Conservation (phyloP, 2,888 invertebrate genomes). For the Tipula vernalis region DNA sequence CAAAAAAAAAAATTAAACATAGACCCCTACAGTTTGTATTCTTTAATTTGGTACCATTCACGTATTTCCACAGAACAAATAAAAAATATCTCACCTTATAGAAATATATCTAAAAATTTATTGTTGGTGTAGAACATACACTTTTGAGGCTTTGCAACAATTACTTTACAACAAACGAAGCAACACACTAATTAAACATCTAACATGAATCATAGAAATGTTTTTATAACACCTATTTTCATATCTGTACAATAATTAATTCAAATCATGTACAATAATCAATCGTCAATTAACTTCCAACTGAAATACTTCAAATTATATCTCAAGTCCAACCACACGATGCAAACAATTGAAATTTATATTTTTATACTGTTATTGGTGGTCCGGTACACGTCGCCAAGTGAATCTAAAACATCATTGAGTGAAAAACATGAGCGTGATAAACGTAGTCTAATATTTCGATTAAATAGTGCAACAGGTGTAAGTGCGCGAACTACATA, state of each 20-base stretch:
- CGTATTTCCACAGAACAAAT: too few species aligned
- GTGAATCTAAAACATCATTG: background rate
- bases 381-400: background rate
- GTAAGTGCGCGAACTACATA: background rate
- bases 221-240: too few species aligned
- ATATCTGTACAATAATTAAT: background rate
- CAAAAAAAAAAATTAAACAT: too few species aligned
- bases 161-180: too few species aligned
- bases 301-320: background rate
- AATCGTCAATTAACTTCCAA: background rate
- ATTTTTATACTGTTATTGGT: background rate
- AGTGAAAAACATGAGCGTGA: background rate
- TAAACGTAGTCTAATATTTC: background rate
- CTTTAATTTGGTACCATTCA: too few species aligned
- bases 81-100: too few species aligned
- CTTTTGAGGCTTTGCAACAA: too few species aligned
- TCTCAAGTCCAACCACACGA: background rate
- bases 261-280: background rate
- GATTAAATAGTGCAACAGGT: background rate
- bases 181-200: too few species aligned
- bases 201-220: too few species aligned
- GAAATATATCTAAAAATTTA: too few species aligned
- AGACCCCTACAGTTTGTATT: too few species aligned
- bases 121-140: too few species aligned
- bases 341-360: background rate